Base-by-base conservation (phyloP, 2,797 vertebrate genomes). In the Anguilla megastoma region DNA sequence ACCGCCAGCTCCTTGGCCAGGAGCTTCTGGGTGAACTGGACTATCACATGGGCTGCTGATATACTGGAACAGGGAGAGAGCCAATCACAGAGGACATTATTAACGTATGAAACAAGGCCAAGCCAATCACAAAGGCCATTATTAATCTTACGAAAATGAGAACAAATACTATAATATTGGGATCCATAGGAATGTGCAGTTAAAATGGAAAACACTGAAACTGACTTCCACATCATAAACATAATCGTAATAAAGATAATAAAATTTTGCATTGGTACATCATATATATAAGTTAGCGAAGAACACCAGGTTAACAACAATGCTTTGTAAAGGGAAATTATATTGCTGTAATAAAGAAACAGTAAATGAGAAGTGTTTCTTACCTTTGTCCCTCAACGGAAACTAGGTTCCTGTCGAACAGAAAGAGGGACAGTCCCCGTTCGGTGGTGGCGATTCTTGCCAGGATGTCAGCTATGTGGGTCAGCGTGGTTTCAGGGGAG, bases 11-110 rank as follows among this genome's bases (percentile, higher is more conserved):
- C 94, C 1, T 96, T 96, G 71, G 95, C 95, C 90, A 99, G 96
- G 90, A 99, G 96, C 91, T 95, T 96, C 94, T 97, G 97, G n/a
- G 97, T 97, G 93, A 99, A 99, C 90, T 94, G 96, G 3, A 96
- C 96, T 27, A 99, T 95, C 85, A 96, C 89, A 87, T 97, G 96
- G 89, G 96, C 97, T 69, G 97, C 96, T 90, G 94, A 94, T 89
- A 94, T 92, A 87, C 98, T 99, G 93, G 88, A 93, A 92, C 92
- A 71, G 86, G 85, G 85, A 89, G 30, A 41, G 30, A 16, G 14
- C 7, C 63, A 66, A 66, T 5, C 12, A 41, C 71, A 33, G 12
- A 18, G 36, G 36, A 16, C 74, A 3, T 36, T 79, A 79, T 36
- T 33, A 16, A 45, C 36, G 6, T 7, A n/a, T 66, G 52, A 27